Conservation (phyloP, 2,113 vertebrate species). For the Peromyscus maniculatus region DNA sequence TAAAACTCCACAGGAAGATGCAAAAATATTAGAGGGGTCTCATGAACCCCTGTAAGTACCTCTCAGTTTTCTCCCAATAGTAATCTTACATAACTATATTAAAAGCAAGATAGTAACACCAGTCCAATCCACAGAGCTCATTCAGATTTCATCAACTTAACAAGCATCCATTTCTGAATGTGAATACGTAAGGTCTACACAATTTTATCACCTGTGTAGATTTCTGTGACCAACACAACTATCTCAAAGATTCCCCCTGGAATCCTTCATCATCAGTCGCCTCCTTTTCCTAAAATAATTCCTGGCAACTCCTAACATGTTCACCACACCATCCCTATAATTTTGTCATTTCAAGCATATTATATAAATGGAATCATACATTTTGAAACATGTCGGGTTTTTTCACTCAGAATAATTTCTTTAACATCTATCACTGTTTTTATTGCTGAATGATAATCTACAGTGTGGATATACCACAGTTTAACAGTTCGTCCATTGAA, state of each 20-base stretch:
- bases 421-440: conserved; percentile 55
- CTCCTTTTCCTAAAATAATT: neutral
- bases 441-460: conserved; percentile 38
- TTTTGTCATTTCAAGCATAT: conserved; percentile 48
- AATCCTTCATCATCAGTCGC: conserved; percentile 10
- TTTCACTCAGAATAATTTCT: conserved; percentile 44
- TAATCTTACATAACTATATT: conserved; percentile 16
- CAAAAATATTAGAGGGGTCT: conserved; percentile 33
- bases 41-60: neutral
- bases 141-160: conserved; percentile 47
- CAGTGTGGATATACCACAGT: conserved; percentile 20
- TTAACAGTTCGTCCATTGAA: conserved; percentile 17
- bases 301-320: conserved; percentile 30
- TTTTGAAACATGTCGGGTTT: conserved; percentile 40
- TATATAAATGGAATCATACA: conserved; percentile 23
- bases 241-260: conserved; percentile 41
- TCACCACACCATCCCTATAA: conserved; percentile 37
- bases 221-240: conserved; percentile 13
- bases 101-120: conserved; percentile 23
- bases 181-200: neutral
- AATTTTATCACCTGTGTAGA: neutral
- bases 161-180: conserved; percentile 51
- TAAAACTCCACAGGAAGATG: conserved; percentile 2
- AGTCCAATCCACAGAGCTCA: conserved; percentile 18
- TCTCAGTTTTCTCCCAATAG: conserved; percentile 1